Base-by-base conservation (phyloP, 2,797 vertebrate species). In the Triplophysa yarkandensis region DNA sequence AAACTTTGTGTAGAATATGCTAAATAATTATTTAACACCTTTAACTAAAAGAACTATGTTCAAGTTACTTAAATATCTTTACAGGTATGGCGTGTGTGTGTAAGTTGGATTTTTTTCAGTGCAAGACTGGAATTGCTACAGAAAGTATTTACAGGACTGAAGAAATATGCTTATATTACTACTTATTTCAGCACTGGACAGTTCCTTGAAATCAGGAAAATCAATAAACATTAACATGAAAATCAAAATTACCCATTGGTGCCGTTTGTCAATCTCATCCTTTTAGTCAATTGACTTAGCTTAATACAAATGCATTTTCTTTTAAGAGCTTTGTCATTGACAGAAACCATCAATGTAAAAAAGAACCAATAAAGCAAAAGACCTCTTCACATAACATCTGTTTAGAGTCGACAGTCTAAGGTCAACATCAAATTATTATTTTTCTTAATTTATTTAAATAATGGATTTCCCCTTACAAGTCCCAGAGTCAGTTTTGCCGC, bases 101-200 rank as follows among this genome's bases (percentile, higher is more conserved):
- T n/a, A n/a, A n/a, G n/a, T n/a, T n/a, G n/a, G n/a, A n/a, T n/a
- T n/a, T n/a, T n/a, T n/a, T n/a, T n/a, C n/a, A n/a, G n/a, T n/a
- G n/a, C 11, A 50, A 50, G 21, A 4, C 11, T 46, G 17, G 7
- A 46, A 46, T n/a, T 46, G 2, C 17, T 11, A 9, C 6, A 39
- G 27, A 2, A 4, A 5, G 2, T 8, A 36, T 25, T 28, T n/a
- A 13, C 3, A 4, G 16, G 0, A n/a, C 32, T 50, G 27, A 16
- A 58, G 32, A 71, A 60, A 67, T 41, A 36, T 0, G 25, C 9
- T 27, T 48, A 11, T 34, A 50, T 2, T 19, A 44, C 17, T 39
- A 11, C 1, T 39, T 36, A 54, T 73, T 80, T n/a, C 44, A 80
- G 54, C 64, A 80, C 68, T 76, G 69, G 65, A 82, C 66, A 81